A percentile compares a stretch with the other conserved stretches of the same genome.
These are phyloP conservation scores for Argyrosomus japonicus DNA, from an alignment of 2,113 vertebrate genomes.

Conservation along the genomic window DNA sequence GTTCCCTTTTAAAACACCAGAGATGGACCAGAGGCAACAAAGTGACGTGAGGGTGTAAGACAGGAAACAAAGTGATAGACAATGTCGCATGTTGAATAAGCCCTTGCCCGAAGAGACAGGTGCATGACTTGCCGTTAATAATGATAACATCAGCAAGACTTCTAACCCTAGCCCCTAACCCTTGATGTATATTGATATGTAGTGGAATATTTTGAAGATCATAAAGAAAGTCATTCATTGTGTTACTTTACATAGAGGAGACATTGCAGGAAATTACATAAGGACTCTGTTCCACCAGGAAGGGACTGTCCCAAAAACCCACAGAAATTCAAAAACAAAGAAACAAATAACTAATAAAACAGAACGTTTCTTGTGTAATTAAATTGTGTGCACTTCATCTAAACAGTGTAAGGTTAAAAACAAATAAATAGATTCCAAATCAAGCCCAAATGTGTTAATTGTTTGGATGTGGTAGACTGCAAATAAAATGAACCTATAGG, in stretches of 20 bases:
- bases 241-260: neutral
- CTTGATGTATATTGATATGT: constrained; percentile 30
- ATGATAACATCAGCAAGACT: constrained; percentile 27
- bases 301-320: too few species aligned
- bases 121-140: constrained; percentile 57
- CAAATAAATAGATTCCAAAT: too few species aligned
- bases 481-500: too few species aligned
- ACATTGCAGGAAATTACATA: constrained; percentile 33
- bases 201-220: constrained; percentile 42
- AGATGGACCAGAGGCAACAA: constrained; percentile 59
- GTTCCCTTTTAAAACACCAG: constrained; percentile 51
- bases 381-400: too few species aligned
- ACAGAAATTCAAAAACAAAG: too few species aligned
- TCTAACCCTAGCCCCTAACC: too few species aligned
- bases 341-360: too few species aligned
- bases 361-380: too few species aligned
- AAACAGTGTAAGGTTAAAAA: too few species aligned
- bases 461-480: too few species aligned
- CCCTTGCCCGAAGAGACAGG: constrained; percentile 68
- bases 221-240: constrained; percentile 29
- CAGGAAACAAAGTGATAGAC: constrained; percentile 64
- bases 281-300: neutral
- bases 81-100: constrained; percentile 48
- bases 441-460: too few species aligned
- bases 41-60: constrained; percentile 44